A percentile compares a stretch with the other conserved stretches of the same genome.
Evolutionary conservation across 2,113 vertebrate species (phyloP).

Genomic region (Dasyurus viverrinus): DNA sequence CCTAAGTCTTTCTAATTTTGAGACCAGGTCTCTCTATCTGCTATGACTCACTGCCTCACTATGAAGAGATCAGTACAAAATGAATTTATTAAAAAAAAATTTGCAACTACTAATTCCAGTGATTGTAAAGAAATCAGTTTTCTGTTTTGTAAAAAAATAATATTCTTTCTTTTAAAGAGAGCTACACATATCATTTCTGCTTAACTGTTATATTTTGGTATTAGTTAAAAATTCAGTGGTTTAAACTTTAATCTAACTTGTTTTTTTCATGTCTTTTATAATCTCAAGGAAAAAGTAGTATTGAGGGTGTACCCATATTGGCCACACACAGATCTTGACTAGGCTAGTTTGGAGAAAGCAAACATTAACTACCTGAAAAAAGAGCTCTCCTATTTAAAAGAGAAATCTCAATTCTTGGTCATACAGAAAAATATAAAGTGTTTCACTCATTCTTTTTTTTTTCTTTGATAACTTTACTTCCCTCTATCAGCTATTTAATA

Average conservation of each 20-base stretch:
- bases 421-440: not conserved
- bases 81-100: not conserved
- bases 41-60: not conserved
- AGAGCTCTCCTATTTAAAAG: not conserved
- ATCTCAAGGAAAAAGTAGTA: not conserved
- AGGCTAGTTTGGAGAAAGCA: not conserved
- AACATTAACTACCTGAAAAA: slow-evolving; percentile 15
- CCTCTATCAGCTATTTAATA: not conserved
- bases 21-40: not conserved
- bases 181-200: not conserved
- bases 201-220: not conserved
- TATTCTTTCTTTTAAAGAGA: not conserved
- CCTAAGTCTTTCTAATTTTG: not conserved
- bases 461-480: not conserved
- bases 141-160: not conserved
- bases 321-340: not conserved
- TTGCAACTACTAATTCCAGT: not conserved
- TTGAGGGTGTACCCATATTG: not conserved
- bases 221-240: slow-evolving; percentile 52
- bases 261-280: not conserved
- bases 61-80: not conserved
- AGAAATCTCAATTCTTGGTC: slow-evolving; percentile 8
- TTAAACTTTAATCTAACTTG: not conserved
- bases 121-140: not conserved
- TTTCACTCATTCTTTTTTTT: not conserved